These are phyloP conservation scores for Tympanuchus pallidicinctus DNA, from an alignment of 2,113 vertebrate genomes.

Conservation along the genomic window DNA sequence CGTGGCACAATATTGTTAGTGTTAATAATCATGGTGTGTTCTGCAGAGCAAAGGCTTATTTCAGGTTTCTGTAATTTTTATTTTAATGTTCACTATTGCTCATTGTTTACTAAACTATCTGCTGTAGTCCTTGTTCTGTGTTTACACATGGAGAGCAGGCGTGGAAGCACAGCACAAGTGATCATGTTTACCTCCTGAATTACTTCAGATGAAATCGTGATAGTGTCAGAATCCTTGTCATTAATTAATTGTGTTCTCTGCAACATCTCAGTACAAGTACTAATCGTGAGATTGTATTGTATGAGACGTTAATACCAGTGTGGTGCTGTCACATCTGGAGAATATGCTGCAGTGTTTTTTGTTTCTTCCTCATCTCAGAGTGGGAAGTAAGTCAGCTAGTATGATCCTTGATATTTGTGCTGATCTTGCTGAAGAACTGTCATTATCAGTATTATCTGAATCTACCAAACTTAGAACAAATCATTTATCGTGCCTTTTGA, in stretches of 20 bases:
- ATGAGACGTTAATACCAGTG: background rate
- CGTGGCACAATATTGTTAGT: background rate
- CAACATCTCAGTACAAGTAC: background rate
- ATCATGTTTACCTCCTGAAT: background rate
- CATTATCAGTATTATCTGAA: background rate
- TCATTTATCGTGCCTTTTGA: background rate
- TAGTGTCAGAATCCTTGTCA: background rate
- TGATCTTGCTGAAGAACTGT: background rate
- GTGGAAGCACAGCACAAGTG: conserved; percentile 7
- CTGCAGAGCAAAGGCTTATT: background rate
- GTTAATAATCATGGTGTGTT: background rate
- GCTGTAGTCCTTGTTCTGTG: background rate
- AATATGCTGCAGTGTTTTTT: background rate
- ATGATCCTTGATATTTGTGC: background rate
- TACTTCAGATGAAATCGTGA: background rate
- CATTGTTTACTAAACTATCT: background rate
- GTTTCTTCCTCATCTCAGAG: background rate
- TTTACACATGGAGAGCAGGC: background rate
- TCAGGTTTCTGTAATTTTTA: background rate
- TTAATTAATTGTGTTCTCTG: background rate
- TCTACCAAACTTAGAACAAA: background rate
- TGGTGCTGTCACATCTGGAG: background rate
- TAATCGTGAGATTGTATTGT: background rate
- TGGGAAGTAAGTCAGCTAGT: background rate
- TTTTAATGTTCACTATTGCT: background rate